Conservation (phyloP, 2,113 vertebrate genomes). For the Phyllopteryx taeniolatus region DNA sequence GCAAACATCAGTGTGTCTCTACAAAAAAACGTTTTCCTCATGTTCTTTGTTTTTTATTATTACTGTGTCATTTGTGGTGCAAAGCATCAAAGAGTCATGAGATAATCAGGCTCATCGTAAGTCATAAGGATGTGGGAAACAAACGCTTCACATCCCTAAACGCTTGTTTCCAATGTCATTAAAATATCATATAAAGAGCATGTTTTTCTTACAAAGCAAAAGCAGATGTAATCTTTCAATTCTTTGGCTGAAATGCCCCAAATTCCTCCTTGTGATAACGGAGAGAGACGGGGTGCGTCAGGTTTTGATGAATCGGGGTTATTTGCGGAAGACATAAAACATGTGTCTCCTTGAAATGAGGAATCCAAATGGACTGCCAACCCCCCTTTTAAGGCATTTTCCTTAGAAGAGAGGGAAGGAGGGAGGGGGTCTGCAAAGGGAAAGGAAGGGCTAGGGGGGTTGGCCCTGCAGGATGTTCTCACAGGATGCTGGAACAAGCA, state of each 20-base stretch:
- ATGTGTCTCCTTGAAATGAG: conserved; percentile 24
- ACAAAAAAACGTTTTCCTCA: neutral
- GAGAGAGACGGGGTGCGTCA: conserved; percentile 6
- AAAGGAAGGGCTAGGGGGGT: conserved; percentile 12
- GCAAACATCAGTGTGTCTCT: neutral
- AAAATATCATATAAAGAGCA: neutral
- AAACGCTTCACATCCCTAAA: neutral
- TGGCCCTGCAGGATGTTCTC: conserved; percentile 71
- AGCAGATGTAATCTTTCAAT: conserved; percentile 2
- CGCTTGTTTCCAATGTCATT: neutral
- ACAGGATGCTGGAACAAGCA: conserved; percentile 69
- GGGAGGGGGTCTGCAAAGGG: conserved; percentile 19
- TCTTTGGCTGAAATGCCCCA: conserved; percentile 17
- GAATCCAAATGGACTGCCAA: conserved; percentile 44
- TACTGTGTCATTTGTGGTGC: neutral
- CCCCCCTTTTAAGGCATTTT: conserved; percentile 72
- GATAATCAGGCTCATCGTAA: neutral
- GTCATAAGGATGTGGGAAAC: conserved; percentile 1
- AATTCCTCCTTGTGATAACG: conserved; percentile 35
- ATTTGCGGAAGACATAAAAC: conserved; percentile 3
- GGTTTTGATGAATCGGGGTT: conserved; percentile 16
- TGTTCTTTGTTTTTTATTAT: neutral
- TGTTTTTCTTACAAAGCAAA: neutral
- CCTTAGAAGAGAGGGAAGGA: conserved; percentile 38
- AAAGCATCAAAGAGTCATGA: neutral